These are phyloP conservation scores for Metacarcinus magister DNA, from an alignment of 2,888 invertebrate genomes.

Conservation along the genomic window DNA sequence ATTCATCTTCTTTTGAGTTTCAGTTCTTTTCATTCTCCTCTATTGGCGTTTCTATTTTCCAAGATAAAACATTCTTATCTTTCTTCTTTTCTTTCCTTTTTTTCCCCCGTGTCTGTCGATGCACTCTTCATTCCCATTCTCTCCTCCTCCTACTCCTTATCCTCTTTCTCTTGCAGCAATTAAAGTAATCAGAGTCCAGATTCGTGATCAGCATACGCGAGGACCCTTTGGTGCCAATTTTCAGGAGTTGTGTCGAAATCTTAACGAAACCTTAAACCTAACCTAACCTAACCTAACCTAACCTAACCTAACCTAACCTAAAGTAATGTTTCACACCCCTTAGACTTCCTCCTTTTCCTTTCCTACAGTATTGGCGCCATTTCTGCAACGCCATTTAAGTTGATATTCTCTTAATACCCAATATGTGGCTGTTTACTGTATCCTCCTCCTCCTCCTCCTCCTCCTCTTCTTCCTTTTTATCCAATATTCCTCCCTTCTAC, in stretches of 20 bases:
- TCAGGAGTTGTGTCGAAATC: no score
- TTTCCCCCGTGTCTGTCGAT: neutral
- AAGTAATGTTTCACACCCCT: no score
- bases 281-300: no score
- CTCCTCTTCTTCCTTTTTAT: neutral
- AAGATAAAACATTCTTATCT: neutral
- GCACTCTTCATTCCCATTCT: neutral
- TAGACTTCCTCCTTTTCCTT: neutral
- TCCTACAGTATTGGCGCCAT: neutral
- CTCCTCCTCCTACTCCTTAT: neutral
- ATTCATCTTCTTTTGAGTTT: neutral
- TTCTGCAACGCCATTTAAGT: no score
- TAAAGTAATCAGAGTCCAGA: no score
- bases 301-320: no score
- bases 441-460: neutral
- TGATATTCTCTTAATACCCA: neutral
- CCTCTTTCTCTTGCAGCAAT: neutral
- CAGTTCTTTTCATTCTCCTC: neutral
- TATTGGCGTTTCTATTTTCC: no score
- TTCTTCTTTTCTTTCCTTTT: neutral
- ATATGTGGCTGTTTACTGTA: neutral
- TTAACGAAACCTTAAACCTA: no score
- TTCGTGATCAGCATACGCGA: no score
- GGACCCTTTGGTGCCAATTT: no score
- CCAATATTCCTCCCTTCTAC: neutral